Conservation (phyloP, 2,797 vertebrate genomes). For the Euthynnus affinis region DNA sequence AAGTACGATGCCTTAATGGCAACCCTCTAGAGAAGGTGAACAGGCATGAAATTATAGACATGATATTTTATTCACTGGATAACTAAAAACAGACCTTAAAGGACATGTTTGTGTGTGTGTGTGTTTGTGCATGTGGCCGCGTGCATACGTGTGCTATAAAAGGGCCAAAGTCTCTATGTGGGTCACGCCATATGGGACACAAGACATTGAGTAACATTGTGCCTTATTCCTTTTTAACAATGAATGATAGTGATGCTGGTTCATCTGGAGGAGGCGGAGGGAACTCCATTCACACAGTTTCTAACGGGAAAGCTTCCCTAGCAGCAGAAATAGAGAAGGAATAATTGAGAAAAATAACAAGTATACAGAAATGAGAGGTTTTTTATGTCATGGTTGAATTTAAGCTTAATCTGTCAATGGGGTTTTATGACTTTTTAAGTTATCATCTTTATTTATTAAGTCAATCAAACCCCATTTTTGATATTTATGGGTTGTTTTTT, state of each 20-base stretch:
- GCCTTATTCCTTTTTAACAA: slow-evolving; percentile 58
- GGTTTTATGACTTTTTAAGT: background rate
- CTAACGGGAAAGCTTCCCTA: background rate
- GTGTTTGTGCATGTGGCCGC: background rate
- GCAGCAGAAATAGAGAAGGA: background rate
- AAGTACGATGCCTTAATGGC: slow-evolving; percentile 65
- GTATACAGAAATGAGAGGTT: background rate
- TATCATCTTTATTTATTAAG: background rate
- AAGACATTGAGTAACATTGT: slow-evolving; percentile 54
- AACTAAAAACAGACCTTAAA: too few relatives aligned
- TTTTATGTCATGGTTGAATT: background rate
- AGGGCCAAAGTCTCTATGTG: slow-evolving; percentile 66
- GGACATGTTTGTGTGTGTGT: slow-evolving; percentile 19
- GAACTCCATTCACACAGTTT: slow-evolving; percentile 40
- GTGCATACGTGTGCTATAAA: slow-evolving; percentile 45
- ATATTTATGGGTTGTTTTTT: background rate
- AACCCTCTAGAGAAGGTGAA: slow-evolving; percentile 55
- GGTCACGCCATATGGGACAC: slow-evolving; percentile 62
- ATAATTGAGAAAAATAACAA: too few relatives aligned
- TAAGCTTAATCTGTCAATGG: background rate
- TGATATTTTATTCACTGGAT: too few relatives aligned
- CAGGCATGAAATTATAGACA: background rate
- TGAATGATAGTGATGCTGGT: slow-evolving; percentile 51
- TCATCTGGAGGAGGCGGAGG: slow-evolving; percentile 8
- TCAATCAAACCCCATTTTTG: background rate